Conservation (phyloP, 30 jellyfish, hydroid and myxozoan genomes). For the Chrysaora quinquecirrha region DNA sequence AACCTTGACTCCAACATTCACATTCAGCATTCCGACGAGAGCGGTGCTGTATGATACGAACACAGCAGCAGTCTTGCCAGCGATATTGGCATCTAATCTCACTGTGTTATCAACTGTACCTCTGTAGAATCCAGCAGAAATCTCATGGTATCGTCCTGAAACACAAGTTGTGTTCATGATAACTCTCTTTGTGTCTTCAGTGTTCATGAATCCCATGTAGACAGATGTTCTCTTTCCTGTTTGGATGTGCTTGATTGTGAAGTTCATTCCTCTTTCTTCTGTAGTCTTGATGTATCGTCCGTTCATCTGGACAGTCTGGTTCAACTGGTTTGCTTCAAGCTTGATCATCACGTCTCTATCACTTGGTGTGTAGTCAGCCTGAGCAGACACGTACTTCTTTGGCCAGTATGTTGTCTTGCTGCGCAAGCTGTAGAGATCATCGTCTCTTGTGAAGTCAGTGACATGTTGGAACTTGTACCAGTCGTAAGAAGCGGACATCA, state of each 20-base stretch:
- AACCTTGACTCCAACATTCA: constrained; percentile 60
- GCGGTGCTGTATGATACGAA: constrained; percentile 24
- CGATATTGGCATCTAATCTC: constrained; percentile 15
- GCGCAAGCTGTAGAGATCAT: constrained; percentile 51
- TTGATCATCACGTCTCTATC: constrained; percentile 65
- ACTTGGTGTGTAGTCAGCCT: constrained; percentile 54
- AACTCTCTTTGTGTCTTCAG: constrained; percentile 41
- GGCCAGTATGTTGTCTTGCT: constrained; percentile 92
- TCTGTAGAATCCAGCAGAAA: constrained; percentile 55
- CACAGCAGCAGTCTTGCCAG: constrained; percentile 54
- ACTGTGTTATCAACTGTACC: constrained; percentile 26
- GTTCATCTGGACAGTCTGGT: constrained; percentile 72
- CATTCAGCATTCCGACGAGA: not conserved
- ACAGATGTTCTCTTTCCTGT: constrained; percentile 59
- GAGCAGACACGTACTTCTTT: constrained; percentile 77
- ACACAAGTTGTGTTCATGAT: constrained; percentile 40
- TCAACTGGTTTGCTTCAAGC: constrained; percentile 83
- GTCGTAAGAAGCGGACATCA: constrained; percentile 77
- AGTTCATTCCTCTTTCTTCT: constrained; percentile 72
- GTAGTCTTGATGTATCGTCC: constrained; percentile 63
- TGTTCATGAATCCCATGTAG: constrained; percentile 73
- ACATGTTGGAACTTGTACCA: constrained; percentile 93
- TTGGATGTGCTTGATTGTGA: constrained; percentile 75
- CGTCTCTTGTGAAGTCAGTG: constrained; percentile 66
- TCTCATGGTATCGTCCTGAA: constrained; percentile 33